A percentile compares a stretch with the other conserved stretches of the same genome.
Evolutionary conservation across 2,113 vertebrate species (phyloP).

Genomic region (Erythrocercus mccallii): DNA sequence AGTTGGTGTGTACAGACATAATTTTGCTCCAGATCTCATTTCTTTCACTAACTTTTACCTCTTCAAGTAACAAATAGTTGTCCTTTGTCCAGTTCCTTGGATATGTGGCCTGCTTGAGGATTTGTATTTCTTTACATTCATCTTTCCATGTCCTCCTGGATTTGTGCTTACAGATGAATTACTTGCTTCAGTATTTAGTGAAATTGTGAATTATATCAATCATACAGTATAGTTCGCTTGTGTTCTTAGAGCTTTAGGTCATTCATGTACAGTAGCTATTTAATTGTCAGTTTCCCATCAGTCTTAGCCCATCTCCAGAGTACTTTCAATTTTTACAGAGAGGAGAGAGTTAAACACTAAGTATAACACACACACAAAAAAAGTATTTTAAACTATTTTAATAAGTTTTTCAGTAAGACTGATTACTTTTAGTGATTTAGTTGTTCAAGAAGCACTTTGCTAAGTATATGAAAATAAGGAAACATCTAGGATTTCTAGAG

Average conservation of each 20-base stretch:
- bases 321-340: not conserved
- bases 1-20: not conserved
- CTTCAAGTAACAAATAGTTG: not conserved
- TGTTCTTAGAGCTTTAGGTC: not conserved
- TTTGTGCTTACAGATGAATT: not conserved
- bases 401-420: not conserved
- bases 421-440: not conserved
- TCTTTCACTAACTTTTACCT: not conserved
- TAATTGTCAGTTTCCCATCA: conserved; percentile 1
- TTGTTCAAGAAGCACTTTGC: not conserved
- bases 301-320: not conserved
- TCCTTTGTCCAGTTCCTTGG: conserved; percentile 12
- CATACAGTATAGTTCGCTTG: not conserved
- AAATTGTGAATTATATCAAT: conserved; percentile 27
- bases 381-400: not conserved
- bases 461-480: not conserved
- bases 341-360: not conserved
- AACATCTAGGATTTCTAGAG: not conserved
- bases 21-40: not conserved
- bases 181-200: not conserved
- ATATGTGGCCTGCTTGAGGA: not conserved
- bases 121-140: not conserved
- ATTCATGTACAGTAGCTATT: not conserved
- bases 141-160: not conserved
- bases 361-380: not conserved